Conservation (phyloP, 2,888 invertebrate genomes). For the Terebella lapidaria region DNA sequence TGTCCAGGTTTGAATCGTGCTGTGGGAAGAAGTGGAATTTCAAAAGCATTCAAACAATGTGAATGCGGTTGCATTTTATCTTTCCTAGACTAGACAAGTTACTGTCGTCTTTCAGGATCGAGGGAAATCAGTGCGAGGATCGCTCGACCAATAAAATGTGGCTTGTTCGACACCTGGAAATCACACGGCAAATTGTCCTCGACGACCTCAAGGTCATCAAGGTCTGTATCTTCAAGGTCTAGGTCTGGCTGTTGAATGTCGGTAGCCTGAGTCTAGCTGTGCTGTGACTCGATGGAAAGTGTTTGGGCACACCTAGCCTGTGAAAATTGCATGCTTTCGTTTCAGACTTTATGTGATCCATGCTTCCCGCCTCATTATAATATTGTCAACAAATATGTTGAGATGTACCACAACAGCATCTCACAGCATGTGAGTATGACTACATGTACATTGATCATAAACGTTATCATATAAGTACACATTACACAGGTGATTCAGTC, state of each 20-base stretch:
- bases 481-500: too few species aligned
- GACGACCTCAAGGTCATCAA: conserved; percentile 89
- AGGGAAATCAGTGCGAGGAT: conserved; percentile 92
- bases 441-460: too few species aligned
- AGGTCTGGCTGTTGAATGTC: too few species aligned
- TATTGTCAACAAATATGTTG: conserved; percentile 83
- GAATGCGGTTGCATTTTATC: too few species aligned
- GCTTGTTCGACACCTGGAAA: conserved; percentile 88
- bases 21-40: too few species aligned
- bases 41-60: too few species aligned
- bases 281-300: too few species aligned
- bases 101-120: conserved; percentile 68
- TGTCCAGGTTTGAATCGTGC: conserved; percentile 42
- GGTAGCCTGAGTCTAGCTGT: too few species aligned
- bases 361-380: conserved; percentile 95
- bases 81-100: too few species aligned
- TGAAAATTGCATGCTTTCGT: too few species aligned
- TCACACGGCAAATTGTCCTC: conserved; percentile 75
- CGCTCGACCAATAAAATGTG: conserved; percentile 87
- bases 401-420: conserved; percentile 88
- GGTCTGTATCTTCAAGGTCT: conserved; percentile 38
- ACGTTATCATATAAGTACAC: too few species aligned
- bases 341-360: conserved; percentile 60
- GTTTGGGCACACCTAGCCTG: too few species aligned
- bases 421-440: conserved; percentile 47